These are phyloP conservation scores for Mythimna pallens DNA, from an alignment of 2,888 invertebrate genomes.

Conservation along the genomic window DNA sequence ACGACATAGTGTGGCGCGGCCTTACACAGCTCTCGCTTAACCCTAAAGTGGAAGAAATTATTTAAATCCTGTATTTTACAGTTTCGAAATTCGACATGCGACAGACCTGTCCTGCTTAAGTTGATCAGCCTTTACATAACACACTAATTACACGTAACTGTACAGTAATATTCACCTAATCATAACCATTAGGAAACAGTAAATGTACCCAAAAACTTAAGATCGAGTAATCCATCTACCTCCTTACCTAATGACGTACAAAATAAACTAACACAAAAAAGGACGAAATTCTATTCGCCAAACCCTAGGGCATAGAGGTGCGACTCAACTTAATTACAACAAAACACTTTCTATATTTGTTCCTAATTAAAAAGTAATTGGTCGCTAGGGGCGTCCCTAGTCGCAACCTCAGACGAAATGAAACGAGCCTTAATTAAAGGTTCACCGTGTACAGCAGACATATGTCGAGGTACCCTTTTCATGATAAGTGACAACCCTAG, in stretches of 20 bases:
- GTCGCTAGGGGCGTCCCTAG: conserved; percentile 68
- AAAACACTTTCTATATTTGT: conserved; percentile 74
- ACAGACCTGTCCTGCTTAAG: too few relatives aligned
- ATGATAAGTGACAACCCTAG: conserved; percentile 73
- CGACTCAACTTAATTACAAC: conserved; percentile 62
- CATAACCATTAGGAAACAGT: too few relatives aligned
- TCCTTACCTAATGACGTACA: background rate
- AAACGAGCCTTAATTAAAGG: conserved; percentile 84
- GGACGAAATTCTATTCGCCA: conserved; percentile 12
- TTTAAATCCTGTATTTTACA: too few relatives aligned
- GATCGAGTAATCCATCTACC: background rate
- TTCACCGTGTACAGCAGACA: conserved; percentile 69
- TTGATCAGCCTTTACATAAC: too few relatives aligned
- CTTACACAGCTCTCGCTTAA: too few relatives aligned
- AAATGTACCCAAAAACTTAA: background rate
- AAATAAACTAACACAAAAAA: conserved; percentile 9
- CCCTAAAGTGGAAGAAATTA: too few relatives aligned
- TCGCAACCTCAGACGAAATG: conserved; percentile 75
- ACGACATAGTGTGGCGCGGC: too few relatives aligned
- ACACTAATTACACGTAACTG: too few relatives aligned
- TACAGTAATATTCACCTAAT: too few relatives aligned
- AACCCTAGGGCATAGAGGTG: conserved; percentile 40
- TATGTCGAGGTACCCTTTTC: conserved; percentile 80
- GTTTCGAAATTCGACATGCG: too few relatives aligned
- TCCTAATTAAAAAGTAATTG: conserved; percentile 84